Conservation (phyloP, 1,140 invertebrate genomes). For the Zaprionus capensis region DNA sequence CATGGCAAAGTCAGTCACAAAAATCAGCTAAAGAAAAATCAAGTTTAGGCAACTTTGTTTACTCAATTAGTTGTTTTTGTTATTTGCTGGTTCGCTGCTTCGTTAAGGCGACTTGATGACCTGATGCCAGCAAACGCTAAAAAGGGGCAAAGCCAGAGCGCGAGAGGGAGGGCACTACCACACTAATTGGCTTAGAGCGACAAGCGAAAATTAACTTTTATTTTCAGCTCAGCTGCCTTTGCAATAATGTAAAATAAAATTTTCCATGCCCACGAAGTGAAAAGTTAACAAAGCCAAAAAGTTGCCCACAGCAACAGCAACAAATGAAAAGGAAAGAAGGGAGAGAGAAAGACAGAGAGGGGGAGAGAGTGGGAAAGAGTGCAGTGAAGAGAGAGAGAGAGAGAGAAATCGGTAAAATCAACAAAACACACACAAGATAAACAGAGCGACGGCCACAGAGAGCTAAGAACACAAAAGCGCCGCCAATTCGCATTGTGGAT, state of each 20-base stretch:
- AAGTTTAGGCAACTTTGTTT: conserved; percentile 74
- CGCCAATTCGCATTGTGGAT: conserved; percentile 34
- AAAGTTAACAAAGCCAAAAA: conserved; percentile 69
- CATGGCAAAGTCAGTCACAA: conserved; percentile 31
- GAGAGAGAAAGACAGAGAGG: neutral
- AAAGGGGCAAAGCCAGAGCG: conserved; percentile 7
- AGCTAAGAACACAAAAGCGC: conserved; percentile 31
- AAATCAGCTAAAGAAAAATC: conserved; percentile 61
- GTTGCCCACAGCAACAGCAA: conserved; percentile 45
- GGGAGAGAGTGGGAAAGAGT: neutral
- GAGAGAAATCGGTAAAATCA: conserved; percentile 75
- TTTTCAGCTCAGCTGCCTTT: conserved; percentile 60
- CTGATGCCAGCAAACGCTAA: conserved; percentile 14
- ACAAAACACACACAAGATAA: conserved; percentile 79
- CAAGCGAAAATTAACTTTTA: conserved; percentile 82
- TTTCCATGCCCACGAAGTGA: conserved; percentile 62
- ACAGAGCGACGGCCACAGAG: conserved; percentile 35
- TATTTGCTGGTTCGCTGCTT: conserved; percentile 66
- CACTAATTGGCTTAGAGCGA: conserved; percentile 82
- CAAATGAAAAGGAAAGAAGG: conserved; percentile 8
- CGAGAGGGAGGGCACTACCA: conserved; percentile 22
- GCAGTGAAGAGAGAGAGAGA: neutral
- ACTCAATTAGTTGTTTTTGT: conserved; percentile 79
- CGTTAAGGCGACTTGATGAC: conserved; percentile 52
- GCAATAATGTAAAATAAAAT: conserved; percentile 67